phyloP scores from a whole-genome alignment of 2,113 vertebrate species.

The Lycaon pictus region DNA sequence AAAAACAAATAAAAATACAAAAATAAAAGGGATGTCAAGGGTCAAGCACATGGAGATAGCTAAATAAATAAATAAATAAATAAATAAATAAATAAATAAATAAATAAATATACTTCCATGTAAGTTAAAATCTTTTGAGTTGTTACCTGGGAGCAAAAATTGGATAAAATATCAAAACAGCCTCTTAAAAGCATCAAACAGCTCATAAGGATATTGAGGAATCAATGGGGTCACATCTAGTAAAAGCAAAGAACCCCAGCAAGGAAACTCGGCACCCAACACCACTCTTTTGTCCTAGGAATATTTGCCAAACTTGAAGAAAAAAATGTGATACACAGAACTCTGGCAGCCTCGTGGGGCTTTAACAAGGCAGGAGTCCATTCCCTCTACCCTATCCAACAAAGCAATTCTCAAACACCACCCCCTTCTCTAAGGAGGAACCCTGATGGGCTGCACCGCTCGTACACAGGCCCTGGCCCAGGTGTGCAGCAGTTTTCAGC shows the following conservation, averaged over 20 bases:
- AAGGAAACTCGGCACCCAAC: background rate
- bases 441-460: background rate
- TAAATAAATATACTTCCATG: background rate
- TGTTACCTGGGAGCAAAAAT: background rate
- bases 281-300: background rate
- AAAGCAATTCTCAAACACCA: background rate
- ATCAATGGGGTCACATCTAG: background rate
- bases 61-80: background rate
- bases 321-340: background rate
- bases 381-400: background rate
- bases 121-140: slow-evolving; percentile 13
- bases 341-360: background rate
- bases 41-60: background rate
- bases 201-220: background rate
- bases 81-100: background rate
- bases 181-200: background rate
- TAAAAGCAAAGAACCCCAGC: background rate
- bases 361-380: background rate
- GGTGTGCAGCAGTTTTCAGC: background rate
- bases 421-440: too few species aligned
- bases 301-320: background rate
- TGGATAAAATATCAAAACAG: background rate
- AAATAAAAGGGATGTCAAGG: background rate
- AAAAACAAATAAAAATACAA: background rate
- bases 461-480: background rate